Evolutionary conservation across 92 coral and sea anemone genomes (phyloP), one percentile per base, ranked within the genome.

Genomic region (Parazoanthus swiftii): DNA sequence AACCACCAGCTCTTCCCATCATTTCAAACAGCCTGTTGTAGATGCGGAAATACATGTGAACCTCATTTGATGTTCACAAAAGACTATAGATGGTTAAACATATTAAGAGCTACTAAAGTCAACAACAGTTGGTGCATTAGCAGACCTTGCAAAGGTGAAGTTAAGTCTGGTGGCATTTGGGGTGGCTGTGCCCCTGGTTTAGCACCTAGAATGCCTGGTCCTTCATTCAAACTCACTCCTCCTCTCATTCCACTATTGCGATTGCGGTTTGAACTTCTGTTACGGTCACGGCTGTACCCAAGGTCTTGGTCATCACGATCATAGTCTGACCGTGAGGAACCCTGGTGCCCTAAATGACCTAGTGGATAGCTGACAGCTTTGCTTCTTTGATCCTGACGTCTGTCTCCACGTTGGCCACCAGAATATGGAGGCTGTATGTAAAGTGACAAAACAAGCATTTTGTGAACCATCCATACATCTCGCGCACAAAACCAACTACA

Each of bases 121-220:
- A 70, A 67, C 25, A 83, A 68, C 77, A 83, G 74, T 14, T 65
- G 35, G 54, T 36, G 77, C 86, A 91, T 76, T 50, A 54, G 89
- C 93, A 91, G 93, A 91, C 93, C 93, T 91, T 88, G 91, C 73
- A 91, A 79, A 83, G 89, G 86, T 85, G 89, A 80, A 85, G 91
- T 85, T 63, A 85, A 76, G 20, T 90, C 81, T 25, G 94, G 88
- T 10, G 90, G 72, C 72, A 89, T 79, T 63, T 92, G 91, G 44
- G 89, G 88, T 71, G 87, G 54, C 21, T 89, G 91, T 37, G 92
- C 96, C 54, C 98, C 98, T 70, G 98, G 98, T 91, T 95, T 95
- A 77, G 98, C 98, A 77, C 98, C 98, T 76, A 95, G 89, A 75
- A 95, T 95, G 88, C 98, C 98, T 56, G 95, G 96, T 78, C 98